Percentiles rank a stretch among this genome's conserved stretches.
Conservation (phyloP, 2,113 vertebrate genomes). For the Poecile atricapillus region DNA sequence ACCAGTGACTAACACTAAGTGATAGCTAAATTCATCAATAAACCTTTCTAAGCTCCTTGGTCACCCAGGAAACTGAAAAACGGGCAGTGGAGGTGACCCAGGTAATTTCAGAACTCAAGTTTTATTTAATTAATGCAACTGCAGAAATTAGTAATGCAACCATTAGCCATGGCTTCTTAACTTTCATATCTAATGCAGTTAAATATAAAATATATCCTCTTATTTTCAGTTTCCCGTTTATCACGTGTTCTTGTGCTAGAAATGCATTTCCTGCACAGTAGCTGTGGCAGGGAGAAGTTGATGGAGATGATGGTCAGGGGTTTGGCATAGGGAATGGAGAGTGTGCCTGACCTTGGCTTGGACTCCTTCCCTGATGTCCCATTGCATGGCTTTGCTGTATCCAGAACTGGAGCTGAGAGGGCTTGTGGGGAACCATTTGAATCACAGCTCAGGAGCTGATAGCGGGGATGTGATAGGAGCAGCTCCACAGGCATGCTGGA, state of each 20-base stretch:
- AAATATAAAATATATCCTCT: background rate
- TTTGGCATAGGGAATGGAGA: background rate
- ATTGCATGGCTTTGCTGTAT: background rate
- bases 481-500: background rate
- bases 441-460: background rate
- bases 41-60: background rate
- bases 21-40: background rate
- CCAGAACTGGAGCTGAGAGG: background rate
- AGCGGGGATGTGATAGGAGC: background rate
- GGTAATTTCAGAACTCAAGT: background rate
- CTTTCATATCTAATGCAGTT: background rate
- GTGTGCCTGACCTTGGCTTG: background rate
- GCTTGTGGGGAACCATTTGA: rapidly evolving
- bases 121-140: background rate
- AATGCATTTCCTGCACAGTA: background rate
- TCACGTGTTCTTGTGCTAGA: rapidly evolving
- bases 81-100: background rate
- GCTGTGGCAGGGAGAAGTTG: background rate
- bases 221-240: background rate
- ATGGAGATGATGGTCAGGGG: background rate
- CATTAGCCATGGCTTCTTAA: background rate
- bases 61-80: background rate
- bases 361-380: background rate
- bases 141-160: background rate
- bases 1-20: background rate